Conservation (phyloP, 2,888 invertebrate species). For the Parelbella ahira region DNA sequence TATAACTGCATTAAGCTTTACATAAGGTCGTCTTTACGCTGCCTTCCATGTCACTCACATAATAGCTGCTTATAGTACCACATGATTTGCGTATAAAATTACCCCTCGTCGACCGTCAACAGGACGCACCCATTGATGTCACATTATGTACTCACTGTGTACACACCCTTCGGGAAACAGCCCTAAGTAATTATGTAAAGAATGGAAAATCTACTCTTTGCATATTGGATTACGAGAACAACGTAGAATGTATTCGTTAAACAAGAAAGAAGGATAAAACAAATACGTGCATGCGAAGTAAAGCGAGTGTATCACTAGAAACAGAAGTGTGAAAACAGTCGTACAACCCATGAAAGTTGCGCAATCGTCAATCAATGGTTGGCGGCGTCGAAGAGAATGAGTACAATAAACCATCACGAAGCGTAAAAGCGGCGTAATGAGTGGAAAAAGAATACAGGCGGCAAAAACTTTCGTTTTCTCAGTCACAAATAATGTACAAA, state of each 20-base stretch:
- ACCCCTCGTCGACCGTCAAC: constrained; percentile 31
- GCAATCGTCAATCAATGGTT: too few relatives aligned
- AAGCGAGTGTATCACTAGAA: constrained; percentile 4
- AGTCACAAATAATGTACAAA: constrained; percentile 5
- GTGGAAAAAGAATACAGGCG: constrained; percentile 5
- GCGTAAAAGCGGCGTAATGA: constrained; percentile 15
- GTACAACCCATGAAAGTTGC: constrained; percentile 10
- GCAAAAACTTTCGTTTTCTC: constrained; percentile 1
- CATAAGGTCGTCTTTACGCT: too few relatives aligned
- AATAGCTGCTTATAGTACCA: constrained; percentile 28
- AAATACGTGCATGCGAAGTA: constrained; percentile 5
- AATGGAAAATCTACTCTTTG: neutral
- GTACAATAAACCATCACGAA: constrained; percentile 13
- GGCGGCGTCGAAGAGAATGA: constrained; percentile 3
- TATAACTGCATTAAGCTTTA: neutral
- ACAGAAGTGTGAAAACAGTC: constrained; percentile 4
- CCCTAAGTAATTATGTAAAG: constrained; percentile 13
- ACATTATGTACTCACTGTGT: constrained; percentile 28
- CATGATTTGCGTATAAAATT: constrained; percentile 29
- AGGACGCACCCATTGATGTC: constrained; percentile 42
- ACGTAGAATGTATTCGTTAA: too few relatives aligned
- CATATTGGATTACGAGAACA: too few relatives aligned
- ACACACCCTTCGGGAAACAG: constrained; percentile 23
- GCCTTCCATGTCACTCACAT: neutral
- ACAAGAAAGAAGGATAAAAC: too few relatives aligned